Evolutionary conservation across 2,888 invertebrate genomes (phyloP).

Genomic region (Mystacides longicornis): DNA sequence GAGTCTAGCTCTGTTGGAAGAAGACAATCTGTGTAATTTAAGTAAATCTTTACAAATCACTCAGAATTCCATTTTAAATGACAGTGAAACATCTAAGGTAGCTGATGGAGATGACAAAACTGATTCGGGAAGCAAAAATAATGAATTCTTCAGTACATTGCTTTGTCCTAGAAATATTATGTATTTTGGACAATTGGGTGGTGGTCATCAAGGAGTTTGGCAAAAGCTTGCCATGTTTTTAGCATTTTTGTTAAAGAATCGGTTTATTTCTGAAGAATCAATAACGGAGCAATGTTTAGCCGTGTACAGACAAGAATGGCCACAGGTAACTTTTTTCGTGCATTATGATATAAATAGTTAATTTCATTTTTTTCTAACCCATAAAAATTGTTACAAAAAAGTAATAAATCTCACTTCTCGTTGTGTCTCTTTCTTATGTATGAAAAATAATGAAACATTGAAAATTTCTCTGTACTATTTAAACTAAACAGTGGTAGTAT

Average conservation of each 20-base stretch:
- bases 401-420: too few species aligned
- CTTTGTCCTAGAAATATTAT: slow-evolving; percentile 41
- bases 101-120: neutral
- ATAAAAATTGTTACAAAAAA: too few species aligned
- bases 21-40: neutral
- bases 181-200: slow-evolving; percentile 33
- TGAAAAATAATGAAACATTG: too few species aligned
- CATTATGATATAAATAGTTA: too few species aligned
- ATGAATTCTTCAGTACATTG: slow-evolving; percentile 36
- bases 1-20: neutral
- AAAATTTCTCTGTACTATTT: neutral
- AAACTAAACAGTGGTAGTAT: neutral
- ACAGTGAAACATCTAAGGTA: neutral
- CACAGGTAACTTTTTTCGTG: slow-evolving; percentile 43
- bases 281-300: slow-evolving; percentile 60
- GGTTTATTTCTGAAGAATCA: slow-evolving; percentile 51
- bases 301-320: slow-evolving; percentile 62
- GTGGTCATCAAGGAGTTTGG: slow-evolving; percentile 33
- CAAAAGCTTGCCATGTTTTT: slow-evolving; percentile 39
- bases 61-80: neutral
- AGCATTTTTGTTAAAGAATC: slow-evolving; percentile 44
- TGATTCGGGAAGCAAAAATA: neutral
- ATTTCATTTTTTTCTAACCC: too few species aligned
- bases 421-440: too few species aligned
- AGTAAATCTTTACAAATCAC: neutral